Conservation (phyloP, 2,113 vertebrate genomes). For the Brachionichthys hirsutus region DNA sequence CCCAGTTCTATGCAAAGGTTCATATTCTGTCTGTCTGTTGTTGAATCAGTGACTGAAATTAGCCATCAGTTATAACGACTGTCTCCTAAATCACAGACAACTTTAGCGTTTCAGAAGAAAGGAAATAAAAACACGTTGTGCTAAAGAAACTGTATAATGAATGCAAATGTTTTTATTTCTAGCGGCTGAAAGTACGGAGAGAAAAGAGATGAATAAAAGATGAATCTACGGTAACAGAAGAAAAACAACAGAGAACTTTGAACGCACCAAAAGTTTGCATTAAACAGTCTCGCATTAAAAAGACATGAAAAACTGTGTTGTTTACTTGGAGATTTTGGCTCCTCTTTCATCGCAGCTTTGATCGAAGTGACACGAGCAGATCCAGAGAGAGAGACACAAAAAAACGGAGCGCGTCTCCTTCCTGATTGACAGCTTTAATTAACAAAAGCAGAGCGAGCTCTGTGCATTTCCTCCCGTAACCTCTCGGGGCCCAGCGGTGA, state of each 20-base stretch:
- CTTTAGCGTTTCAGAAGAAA: slow-evolving; percentile 22
- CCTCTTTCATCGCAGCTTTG: slow-evolving; percentile 66
- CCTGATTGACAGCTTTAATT: slow-evolving; percentile 78
- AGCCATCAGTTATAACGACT: too few relatives aligned
- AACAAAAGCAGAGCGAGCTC: slow-evolving; percentile 60
- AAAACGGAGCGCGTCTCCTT: slow-evolving; percentile 38
- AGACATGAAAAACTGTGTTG: slow-evolving; percentile 60
- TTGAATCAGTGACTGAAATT: too few relatives aligned
- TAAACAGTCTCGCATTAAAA: slow-evolving; percentile 62
- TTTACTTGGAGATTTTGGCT: slow-evolving; percentile 61
- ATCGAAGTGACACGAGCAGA: slow-evolving; percentile 71
- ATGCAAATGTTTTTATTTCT: slow-evolving; percentile 41
- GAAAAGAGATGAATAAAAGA: slow-evolving; percentile 59
- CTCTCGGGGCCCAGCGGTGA: slow-evolving; percentile 58
- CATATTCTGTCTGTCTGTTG: too few relatives aligned
- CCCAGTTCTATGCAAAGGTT: too few relatives aligned
- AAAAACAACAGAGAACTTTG: slow-evolving; percentile 26
- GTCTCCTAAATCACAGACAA: slow-evolving; percentile 26
- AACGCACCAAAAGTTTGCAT: slow-evolving; percentile 58
- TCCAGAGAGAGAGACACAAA: slow-evolving; percentile 59
- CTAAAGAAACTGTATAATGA: slow-evolving; percentile 33
- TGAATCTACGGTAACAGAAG: slow-evolving; percentile 27
- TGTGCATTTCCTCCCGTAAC: slow-evolving; percentile 61
- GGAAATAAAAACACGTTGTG: slow-evolving; percentile 40
- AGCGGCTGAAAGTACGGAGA: slow-evolving; percentile 43